Evolutionary conservation across 2,113 vertebrate species (phyloP).

Genomic region (Otis tarda): DNA sequence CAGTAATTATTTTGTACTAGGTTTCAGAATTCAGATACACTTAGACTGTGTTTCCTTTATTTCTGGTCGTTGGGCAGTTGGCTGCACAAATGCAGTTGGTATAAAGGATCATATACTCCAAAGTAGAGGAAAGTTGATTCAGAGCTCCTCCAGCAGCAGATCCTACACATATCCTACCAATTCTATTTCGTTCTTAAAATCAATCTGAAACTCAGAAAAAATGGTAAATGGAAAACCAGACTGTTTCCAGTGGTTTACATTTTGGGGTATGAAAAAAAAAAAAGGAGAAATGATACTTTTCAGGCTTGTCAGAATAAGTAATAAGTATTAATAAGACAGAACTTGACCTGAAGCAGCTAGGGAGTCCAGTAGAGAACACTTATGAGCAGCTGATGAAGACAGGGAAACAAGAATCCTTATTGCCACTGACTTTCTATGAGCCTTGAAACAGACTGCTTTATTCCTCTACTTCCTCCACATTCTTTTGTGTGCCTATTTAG

Average conservation of each 20-base stretch:
- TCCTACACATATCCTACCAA: not conserved
- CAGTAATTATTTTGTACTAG: not conserved
- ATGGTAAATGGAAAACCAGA: not conserved
- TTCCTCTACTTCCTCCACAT: not conserved
- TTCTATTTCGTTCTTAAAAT: not conserved
- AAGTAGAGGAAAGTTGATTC: not conserved
- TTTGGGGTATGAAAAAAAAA: not conserved
- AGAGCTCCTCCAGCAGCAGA: not conserved
- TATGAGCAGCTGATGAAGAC: not conserved
- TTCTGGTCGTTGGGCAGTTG: not conserved
- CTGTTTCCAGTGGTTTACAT: not conserved
- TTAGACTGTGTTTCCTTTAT: not conserved
- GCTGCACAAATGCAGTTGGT: not conserved
- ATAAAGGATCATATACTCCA: not conserved
- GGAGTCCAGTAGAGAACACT: not conserved
- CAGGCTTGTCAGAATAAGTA: not conserved
- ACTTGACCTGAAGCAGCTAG: not conserved
- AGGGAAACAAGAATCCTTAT: not conserved
- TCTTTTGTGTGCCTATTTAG: not conserved
- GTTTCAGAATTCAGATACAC: not conserved
- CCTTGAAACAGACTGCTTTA: not conserved
- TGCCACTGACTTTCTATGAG: not conserved
- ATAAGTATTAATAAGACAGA: not conserved
- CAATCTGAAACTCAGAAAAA: not conserved
- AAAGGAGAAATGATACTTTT: not conserved